These are phyloP conservation scores for Eupithecia abbreviata DNA, from an alignment of 2,888 invertebrate species.

Conservation along the genomic window DNA sequence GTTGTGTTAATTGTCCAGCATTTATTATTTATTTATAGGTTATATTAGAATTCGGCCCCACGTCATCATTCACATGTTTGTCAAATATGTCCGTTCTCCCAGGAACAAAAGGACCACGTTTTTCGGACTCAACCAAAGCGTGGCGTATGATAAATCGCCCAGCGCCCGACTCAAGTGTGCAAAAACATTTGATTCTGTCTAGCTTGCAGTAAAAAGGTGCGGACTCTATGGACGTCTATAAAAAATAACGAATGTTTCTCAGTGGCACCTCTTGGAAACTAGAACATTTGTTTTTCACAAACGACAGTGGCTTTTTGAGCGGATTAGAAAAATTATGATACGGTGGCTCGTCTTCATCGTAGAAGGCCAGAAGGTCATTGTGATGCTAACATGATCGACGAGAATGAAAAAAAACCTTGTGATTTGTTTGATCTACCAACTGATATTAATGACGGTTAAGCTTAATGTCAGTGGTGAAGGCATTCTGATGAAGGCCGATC, in stretches of 20 bases:
- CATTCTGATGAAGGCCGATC: not conserved
- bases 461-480: not conserved
- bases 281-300: not conserved
- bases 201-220: conserved; percentile 68
- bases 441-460: not conserved
- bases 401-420: not conserved
- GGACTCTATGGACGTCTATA: conserved; percentile 63
- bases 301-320: not conserved
- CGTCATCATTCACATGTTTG: conserved; percentile 76
- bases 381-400: not conserved
- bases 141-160: conserved; percentile 82
- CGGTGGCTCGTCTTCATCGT: not conserved
- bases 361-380: not conserved
- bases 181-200: conserved; percentile 64
- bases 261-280: not conserved
- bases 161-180: conserved; percentile 57
- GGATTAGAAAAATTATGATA: not conserved
- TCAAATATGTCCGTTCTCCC: conserved; percentile 70
- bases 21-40: too few species aligned
- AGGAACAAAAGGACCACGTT: conserved; percentile 78
- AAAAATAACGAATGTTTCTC: conserved; percentile 50
- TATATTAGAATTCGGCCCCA: too few species aligned
- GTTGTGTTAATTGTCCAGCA: too few species aligned
- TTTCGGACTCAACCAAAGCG: conserved; percentile 77
- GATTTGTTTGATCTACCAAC: not conserved